A percentile compares a stretch with the other conserved stretches of the same genome.
These are phyloP conservation scores for Drosophila birchii DNA, from an alignment of 2,888 invertebrate species.

Conservation along the genomic window DNA sequence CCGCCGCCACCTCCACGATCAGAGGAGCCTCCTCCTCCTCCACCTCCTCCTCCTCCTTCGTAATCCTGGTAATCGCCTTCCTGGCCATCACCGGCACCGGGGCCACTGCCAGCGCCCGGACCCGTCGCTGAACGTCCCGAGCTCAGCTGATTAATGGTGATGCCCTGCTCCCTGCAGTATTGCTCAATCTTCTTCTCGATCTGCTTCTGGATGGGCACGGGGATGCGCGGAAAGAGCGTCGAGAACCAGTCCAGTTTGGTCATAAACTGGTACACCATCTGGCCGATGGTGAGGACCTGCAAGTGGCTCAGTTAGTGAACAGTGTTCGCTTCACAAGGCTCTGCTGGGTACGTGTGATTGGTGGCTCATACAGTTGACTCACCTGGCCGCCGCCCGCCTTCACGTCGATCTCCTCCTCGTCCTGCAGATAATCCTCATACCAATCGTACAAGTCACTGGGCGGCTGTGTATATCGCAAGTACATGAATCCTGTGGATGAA, in stretches of 20 bases:
- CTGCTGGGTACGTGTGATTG: conserved; percentile 31
- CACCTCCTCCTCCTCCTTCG: conserved; percentile 79
- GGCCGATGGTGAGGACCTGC: conserved; percentile 93
- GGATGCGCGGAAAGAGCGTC: conserved; percentile 98
- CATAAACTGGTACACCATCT: conserved; percentile 95
- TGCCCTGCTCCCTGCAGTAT: conserved; percentile 86
- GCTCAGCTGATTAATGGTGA: conserved; percentile 80
- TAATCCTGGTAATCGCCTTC: conserved; percentile 69
- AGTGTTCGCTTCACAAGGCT: too few relatives aligned
- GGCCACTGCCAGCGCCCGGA: conserved; percentile 21
- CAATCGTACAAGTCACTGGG: conserved; percentile 98
- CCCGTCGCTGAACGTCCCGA: conserved; percentile 61
- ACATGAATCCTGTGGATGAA: conserved; percentile 87
- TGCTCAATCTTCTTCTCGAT: conserved; percentile 91
- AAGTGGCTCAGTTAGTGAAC: background rate
- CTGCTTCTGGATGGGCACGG: conserved; percentile 98
- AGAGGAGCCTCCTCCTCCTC: conserved; percentile 78
- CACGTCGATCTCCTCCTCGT: conserved; percentile 98
- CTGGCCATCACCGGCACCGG: conserved; percentile 26
- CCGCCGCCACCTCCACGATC: conserved; percentile 59
- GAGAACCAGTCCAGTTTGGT: conserved; percentile 99
- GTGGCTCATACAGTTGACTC: conserved; percentile 79
- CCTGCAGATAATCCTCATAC: conserved; percentile 98
- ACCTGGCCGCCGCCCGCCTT: conserved; percentile 98
- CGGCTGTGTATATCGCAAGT: conserved; percentile 96